Evolutionary conservation across 2,113 vertebrate species (phyloP), one percentile per base, ranked within the genome.

Genomic region (Tyto alba): DNA sequence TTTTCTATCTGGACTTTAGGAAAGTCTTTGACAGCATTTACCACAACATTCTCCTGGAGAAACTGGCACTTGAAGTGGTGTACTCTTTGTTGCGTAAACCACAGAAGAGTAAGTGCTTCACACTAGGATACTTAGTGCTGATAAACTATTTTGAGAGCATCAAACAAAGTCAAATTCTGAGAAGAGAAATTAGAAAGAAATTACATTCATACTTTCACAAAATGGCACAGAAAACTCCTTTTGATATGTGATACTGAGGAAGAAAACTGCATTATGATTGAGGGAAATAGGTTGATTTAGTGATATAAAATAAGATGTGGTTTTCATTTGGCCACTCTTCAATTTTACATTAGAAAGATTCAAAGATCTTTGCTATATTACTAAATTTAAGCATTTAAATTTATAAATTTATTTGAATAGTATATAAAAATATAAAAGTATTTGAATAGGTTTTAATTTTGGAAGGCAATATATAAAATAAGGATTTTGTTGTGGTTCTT

Each of bases 41-140:
- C 68, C 41, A n/a, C n/a, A 34, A 4, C 15, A 55, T 69, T 88
- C 16, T 62, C 6, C 13, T 48, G 14, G 7, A 50, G 27, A 74
- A 69, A 55, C 11, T 7, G 29, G 4, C 11, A 17, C 12, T 7
- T 52, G 16, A 27, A 15, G 0, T 4, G 27, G 3, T 2, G 1
- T 12, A 23, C 5, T 3, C 6, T 48, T 48, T 2, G 1, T 3
- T 55, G 30, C 2, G 13, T 71, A 7, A 72, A 57, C 5, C 4
- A 30, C 6, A 32, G 71, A 71, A 5, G 21, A 22, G 8, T 45
- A 64, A 72, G 36, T 60, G 16, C 10, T 91, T 84, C 40, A 17
- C 30, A 23, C 4, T 68, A 40, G 14, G 26, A 22, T 47, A 84
- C 19, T 57, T 48, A 78, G 9, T 23, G 27, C 4, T 69, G 16